Evolutionary conservation across 2,888 invertebrate species (phyloP), one percentile per base, ranked within the genome.

Genomic region (Chelonus formosanus): DNA sequence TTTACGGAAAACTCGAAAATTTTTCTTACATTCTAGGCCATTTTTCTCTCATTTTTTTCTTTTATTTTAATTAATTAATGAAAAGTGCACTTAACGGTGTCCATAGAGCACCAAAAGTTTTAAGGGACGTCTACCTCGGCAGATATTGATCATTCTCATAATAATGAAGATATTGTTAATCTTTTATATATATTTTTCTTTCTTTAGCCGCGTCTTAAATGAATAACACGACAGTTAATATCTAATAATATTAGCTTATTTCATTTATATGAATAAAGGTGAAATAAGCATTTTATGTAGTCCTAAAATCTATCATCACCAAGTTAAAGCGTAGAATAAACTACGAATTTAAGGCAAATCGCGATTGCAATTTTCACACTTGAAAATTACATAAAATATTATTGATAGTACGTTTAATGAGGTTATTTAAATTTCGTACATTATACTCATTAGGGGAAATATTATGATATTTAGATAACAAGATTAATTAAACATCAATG

Each of bases 21-120:
- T 20, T 20, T 62, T 75, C 75, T 76, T 78, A 78, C 80, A 81
- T 75, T 75, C 81, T 82, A 81, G 80, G 82, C 81, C 81, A 81
- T 80, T 80, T 81, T 73, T 79, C 66, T 66, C 34, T 43, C 34
- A 55, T 47, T 58, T 63, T 44, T 48, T 67, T 59, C 48, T 50
- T 43, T 55, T 62, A 31, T 31, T 64, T 50, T 62, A 60, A 63
- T 68, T 59, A 65, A 68, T 80, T 78, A 76, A 75, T 80, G 73
- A 78, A 80, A 82, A 82, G 82, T 82, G 81, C 82, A 82, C 82
- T 82, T 82, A 78, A 78, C 82, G 82, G 82, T 81, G 82, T 82
- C 78, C 78, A 80, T 75, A 76, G 81, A 82, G 80, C 82, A 82
- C 82, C 82, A 82, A 79, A 48, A 48, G 62, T 78, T 76, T 79